Base-by-base conservation (phyloP, 2,113 vertebrate species). In the Henicopernis longicauda region DNA sequence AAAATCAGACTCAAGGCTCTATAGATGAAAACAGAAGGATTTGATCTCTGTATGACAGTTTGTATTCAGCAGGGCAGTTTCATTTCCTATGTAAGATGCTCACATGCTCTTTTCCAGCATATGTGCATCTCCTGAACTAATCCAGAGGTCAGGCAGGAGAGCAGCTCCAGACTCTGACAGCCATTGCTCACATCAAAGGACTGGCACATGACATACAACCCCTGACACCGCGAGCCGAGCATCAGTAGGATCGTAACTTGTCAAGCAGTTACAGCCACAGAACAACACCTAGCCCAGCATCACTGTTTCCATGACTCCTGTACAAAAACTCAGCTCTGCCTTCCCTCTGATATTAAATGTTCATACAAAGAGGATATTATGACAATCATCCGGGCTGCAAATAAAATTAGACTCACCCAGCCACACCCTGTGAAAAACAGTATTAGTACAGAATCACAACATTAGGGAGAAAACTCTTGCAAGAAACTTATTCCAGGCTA, bases 151-250 rank as follows among this genome's bases (percentile, higher is more conserved):
- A 93, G 55, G 66, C 36, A 89, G 50, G 25, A 87, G 22, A 95
- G 58, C 44, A 87, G 65, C 36, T 82, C 49, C 80, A 95, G 61
- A 78, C 49, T 72, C 38, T 82, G 31, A 87, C 10, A 81, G 61
- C 31, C 77, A 34, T 18, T 29, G 26, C 58, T 80, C 23, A 40
- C 38, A 72, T 82, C 52, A 82, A 20, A 79, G 13, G n/a, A 62
- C 69, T 84, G 55, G 36, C 66, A 90, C 3, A 10, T 17, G 61
- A 69, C 54, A 82, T 21, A 57, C 54, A 91, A 82, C 22, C 58
- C 19, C 62, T 65, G 26, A 85, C 45, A 87, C 40, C 42, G 14
- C 0, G 0, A 74, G 80, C 31, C 0, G 0, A 74, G 47, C n/a
- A 67, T 55, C 44, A 50, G 57, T 52, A 62, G 69, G 50, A 69